Evolutionary conservation across 2,888 invertebrate species (phyloP).

Genomic region (Pemphredon lugubris): DNA sequence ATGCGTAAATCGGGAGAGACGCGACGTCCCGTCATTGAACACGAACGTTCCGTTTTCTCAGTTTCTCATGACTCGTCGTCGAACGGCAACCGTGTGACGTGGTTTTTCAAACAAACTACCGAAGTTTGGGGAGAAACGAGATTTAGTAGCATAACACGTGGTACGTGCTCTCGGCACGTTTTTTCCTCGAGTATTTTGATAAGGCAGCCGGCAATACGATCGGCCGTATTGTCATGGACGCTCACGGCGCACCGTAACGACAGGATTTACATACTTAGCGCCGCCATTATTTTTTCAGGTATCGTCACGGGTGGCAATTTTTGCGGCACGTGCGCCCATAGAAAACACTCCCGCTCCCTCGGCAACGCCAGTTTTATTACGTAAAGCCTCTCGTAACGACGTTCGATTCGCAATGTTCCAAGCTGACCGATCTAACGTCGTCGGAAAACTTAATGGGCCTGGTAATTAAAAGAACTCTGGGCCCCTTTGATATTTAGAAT

Average conservation of each 20-base stretch:
- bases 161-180: conserved; percentile 73
- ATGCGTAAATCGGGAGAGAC: no score
- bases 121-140: conserved; percentile 39
- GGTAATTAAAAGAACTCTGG: no score
- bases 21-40: no score
- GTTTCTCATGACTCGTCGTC: no score
- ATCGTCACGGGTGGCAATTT: conserved; percentile 48
- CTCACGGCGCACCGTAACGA: conserved; percentile 65
- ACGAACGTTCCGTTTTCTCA: no score
- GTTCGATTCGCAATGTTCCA: no score
- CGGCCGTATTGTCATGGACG: conserved; percentile 57
- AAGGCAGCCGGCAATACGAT: conserved; percentile 64
- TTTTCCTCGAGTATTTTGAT: conserved; percentile 76
- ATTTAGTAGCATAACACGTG: conserved; percentile 52
- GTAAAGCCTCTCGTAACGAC: no score
- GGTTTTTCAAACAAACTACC: conserved; percentile 59
- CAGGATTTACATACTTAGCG: conserved; percentile 80
- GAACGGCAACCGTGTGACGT: conserved; percentile 28
- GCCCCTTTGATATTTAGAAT: no score
- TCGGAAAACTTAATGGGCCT: no score
- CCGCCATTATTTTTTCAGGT: conserved; percentile 70
- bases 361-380: no score
- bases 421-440: no score
- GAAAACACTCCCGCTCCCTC: conserved; percentile 69
- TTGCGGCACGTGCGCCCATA: conserved; percentile 72